Evolutionary conservation across 2,797 vertebrate species (phyloP).

Genomic region (Micropoecilia bifurca): DNA sequence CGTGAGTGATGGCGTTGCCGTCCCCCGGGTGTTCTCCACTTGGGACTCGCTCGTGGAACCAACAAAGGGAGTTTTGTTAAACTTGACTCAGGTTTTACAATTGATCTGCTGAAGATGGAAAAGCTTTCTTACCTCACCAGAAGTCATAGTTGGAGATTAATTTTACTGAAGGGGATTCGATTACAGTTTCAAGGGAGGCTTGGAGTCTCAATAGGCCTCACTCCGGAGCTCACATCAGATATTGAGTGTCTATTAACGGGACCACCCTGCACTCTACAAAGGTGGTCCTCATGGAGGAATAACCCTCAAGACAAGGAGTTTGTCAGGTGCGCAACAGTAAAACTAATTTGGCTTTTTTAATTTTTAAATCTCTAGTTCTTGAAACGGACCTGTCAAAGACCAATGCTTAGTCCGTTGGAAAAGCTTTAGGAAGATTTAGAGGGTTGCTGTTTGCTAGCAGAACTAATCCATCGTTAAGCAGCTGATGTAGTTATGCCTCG

Average conservation of each 20-base stretch:
- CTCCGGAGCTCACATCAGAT: neutral
- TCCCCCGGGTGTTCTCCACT: neutral
- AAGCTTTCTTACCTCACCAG: neutral
- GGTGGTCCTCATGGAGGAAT: neutral
- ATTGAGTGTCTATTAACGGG: neutral
- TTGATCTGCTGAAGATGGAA: slow-evolving; percentile 1
- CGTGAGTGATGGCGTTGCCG: neutral
- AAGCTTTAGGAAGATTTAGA: neutral
- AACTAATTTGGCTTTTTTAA: neutral
- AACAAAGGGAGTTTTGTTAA: neutral
- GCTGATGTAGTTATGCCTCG: neutral
- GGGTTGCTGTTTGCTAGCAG: slow-evolving; percentile 1
- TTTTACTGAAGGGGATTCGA: neutral
- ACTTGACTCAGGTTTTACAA: neutral
- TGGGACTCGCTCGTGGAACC: neutral
- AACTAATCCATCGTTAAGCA: slow-evolving; percentile 4
- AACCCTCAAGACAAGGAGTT: neutral
- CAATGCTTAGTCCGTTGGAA: neutral
- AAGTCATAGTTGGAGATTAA: neutral
- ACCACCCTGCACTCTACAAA: neutral
- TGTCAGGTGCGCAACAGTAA: neutral
- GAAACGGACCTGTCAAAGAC: neutral
- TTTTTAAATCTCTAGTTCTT: neutral
- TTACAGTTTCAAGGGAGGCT: neutral
- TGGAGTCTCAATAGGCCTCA: neutral